Base-by-base conservation (phyloP, 2,113 vertebrate species). In the Esox niger region DNA sequence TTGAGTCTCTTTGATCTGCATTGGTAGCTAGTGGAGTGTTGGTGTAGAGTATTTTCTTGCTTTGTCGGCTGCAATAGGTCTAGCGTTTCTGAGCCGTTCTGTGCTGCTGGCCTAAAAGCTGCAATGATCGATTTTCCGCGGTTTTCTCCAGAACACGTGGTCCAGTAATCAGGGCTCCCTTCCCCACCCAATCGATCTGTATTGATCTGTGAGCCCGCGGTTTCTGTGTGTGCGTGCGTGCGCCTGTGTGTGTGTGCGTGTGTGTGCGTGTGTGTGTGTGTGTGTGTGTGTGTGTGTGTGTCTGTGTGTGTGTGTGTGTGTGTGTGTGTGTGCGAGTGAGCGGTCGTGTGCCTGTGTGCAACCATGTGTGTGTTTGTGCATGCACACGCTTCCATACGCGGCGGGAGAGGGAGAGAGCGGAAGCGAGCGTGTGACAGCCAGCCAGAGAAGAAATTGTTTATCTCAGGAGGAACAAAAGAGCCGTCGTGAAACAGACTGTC, bases 101-200 rank as follows among this genome's bases (percentile, higher is more conserved):
- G 87, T 90, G 86, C 88, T 91, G 88, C 88, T 91, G 89, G 88
- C 88, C 90, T 91, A 92, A 92, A 92, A 92, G 89, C 91, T 92
- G 90, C 91, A 92, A 90, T 91, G 87, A 92, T 92, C 90, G 91
- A 92, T 92, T 91, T 92, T 91, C 87, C 87, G 88, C 90, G 88
- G 87, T 91, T 92, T 92, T 92, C 90, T 91, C 88, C 82, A 75
- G 89, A 88, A 87, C 91, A 92, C 91, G 90, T 92, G 90, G 89
- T 92, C 86, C 90, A 91, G 91, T 91, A 92, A 92, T 92, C 91
- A 92, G 90, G 90, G 88, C 89, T 90, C 89, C 90, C 91, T 90
- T 92, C 90, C 91, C 90, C 86, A 88, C 80, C 87, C 84, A 77
- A 91, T 92, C 88, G 90, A 92, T 91, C 87, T 73, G 63, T 80